A percentile compares a stretch with the other conserved stretches of the same genome.
Evolutionary conservation across 2,113 vertebrate genomes (phyloP).

Genomic region (Ceyx melanurus): DNA sequence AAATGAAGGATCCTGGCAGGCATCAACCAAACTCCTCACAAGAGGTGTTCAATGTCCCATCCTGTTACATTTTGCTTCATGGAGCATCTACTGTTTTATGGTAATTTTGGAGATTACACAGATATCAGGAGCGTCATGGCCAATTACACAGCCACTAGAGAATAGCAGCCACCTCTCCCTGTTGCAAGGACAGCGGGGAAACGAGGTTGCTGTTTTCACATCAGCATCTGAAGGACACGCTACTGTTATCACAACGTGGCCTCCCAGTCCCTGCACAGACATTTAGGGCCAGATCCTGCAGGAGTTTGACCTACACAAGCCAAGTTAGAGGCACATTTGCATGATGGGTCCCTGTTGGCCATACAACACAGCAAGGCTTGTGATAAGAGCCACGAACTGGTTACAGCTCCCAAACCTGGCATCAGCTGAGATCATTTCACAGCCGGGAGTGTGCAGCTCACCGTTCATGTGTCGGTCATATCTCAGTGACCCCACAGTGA

Average conservation of each 20-base stretch:
- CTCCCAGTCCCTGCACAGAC: background rate
- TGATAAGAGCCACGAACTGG: background rate
- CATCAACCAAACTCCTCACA: background rate
- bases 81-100: background rate
- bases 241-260: background rate
- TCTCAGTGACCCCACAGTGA: background rate
- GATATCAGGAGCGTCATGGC: background rate
- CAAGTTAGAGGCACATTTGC: background rate
- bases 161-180: background rate
- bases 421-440: background rate
- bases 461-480: rapidly evolving
- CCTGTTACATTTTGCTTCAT: background rate
- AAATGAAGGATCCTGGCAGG: background rate
- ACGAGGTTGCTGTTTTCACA: background rate
- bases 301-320: background rate
- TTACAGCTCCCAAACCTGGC: background rate
- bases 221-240: background rate
- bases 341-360: background rate
- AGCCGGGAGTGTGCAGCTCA: background rate
- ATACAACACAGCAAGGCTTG: background rate
- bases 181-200: background rate
- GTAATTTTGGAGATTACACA: slow-evolving; percentile 9
- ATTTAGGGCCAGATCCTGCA: background rate
- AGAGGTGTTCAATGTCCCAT: background rate
- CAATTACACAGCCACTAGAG: background rate